Base-by-base conservation (phyloP, 2,113 vertebrate genomes). In the Cololabis saira region DNA sequence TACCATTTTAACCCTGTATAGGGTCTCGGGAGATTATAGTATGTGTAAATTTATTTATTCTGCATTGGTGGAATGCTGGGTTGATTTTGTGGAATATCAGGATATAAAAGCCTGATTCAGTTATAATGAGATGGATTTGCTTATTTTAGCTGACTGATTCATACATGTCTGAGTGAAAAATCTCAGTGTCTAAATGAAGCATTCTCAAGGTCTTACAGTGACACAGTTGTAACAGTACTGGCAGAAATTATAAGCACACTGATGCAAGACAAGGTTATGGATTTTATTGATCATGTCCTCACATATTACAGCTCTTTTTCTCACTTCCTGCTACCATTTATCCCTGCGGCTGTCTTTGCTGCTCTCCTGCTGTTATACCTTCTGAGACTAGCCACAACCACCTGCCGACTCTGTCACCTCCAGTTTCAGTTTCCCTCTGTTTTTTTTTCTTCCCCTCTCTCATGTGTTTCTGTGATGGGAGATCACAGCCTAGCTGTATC, bases 401-500 rank as follows among this genome's bases (percentile, higher is more conserved):
- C 65, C 67, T 74, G 53, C 27, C 41, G 48, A 74, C 40, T 59
- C 51, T 50, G 49, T 71, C 76, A 65, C 67, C 18, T 61, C 70
- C 64, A 22, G 53, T 67, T 53, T 65, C 10, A 45, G 2, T 64
- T 60, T 52, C 3, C n/a, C 41, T 59, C 56, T 50, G 16, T 1
- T 12, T n/a, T 18, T 40, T 12, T 21, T 41, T 77, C 55, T 17
- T 7, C 49, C 24, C 49, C 24, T 47, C 59, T 56, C n/a, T 43
- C 37, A 1, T 51, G 37, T 49, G 14, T 17, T 19, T 65, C 40
- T 62, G 54, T 71, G 57, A 76, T 45, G 12, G 12, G 3, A 55
- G 61, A 62, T 80, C 43, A 63, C 59, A 64, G 71, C 18, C 67
- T 90, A 92, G 76, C 82, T 71, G 74, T 93, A 90, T 41, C 0